Percentiles rank a stretch among this genome's conserved stretches.
These are phyloP conservation scores for Cyclargus thomasi DNA, from an alignment of 1,140 invertebrate species.

Conservation along the genomic window DNA sequence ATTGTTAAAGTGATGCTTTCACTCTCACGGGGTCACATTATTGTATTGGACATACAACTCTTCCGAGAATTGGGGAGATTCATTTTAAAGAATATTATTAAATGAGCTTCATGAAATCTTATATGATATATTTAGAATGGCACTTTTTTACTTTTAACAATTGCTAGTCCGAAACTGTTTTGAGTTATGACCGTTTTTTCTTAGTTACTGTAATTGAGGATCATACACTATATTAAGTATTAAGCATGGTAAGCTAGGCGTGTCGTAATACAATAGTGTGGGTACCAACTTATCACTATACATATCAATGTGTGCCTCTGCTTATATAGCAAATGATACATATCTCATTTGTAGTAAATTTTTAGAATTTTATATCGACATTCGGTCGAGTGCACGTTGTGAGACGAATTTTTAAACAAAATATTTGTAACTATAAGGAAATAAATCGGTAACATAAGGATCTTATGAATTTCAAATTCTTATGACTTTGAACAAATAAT, in stretches of 20 bases:
- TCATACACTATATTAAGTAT: too few relatives aligned
- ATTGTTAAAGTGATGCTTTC: constrained; percentile 56
- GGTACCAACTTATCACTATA: constrained; percentile 44
- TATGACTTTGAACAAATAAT: constrained; percentile 67
- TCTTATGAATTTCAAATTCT: constrained; percentile 72
- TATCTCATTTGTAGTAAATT: constrained; percentile 65
- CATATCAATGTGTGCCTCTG: constrained; percentile 74
- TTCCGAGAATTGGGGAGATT: not conserved
- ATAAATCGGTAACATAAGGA: constrained; percentile 57
- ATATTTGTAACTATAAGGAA: constrained; percentile 57
- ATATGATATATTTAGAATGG: too few relatives aligned
- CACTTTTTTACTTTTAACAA: not conserved
- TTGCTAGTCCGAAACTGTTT: not conserved
- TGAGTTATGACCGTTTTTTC: too few relatives aligned
- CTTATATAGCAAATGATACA: constrained; percentile 66
- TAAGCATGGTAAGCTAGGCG: too few relatives aligned
- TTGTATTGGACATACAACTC: constrained; percentile 25
- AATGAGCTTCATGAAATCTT: too few relatives aligned
- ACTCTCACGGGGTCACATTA: constrained; percentile 15
- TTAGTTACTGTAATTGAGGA: too few relatives aligned
- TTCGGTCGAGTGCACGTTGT: constrained; percentile 51
- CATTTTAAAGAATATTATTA: too few relatives aligned
- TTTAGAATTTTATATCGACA: constrained; percentile 64
- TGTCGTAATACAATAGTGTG: constrained; percentile 18
- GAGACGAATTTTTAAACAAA: constrained; percentile 61